Conservation (phyloP, 1,140 invertebrate species). For the Drosophila yakuba region DNA sequence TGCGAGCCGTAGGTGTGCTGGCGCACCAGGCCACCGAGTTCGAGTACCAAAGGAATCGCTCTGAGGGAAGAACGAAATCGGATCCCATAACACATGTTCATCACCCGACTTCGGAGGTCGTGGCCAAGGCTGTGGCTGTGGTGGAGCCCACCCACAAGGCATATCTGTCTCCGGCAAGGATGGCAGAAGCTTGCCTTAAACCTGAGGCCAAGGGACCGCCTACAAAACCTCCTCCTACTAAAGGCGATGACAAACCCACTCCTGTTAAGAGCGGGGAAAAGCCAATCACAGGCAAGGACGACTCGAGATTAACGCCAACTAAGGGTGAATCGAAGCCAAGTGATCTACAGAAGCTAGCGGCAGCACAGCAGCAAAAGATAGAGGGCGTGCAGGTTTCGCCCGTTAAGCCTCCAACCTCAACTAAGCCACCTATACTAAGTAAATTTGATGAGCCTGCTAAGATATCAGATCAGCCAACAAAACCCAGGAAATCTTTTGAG, state of each 20-base stretch:
- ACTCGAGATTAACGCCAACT: slow-evolving; percentile 6
- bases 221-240: slow-evolving; percentile 1
- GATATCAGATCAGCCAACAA: slow-evolving; percentile 13
- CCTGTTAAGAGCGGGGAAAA: slow-evolving; percentile 3
- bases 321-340: slow-evolving; percentile 16
- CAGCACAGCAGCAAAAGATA: slow-evolving; percentile 3
- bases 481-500: slow-evolving; percentile 51
- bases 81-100: slow-evolving; percentile 56
- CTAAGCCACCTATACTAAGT: neutral
- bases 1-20: slow-evolving; percentile 69
- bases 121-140: slow-evolving; percentile 59
- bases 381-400: slow-evolving; percentile 3
- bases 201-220: slow-evolving; percentile 7
- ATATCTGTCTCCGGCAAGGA: slow-evolving; percentile 49
- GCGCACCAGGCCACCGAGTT: slow-evolving; percentile 82
- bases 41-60: slow-evolving; percentile 67
- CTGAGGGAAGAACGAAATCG: slow-evolving; percentile 70
- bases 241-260: slow-evolving; percentile 4
- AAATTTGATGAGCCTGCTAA: neutral
- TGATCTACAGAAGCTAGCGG: slow-evolving; percentile 60
- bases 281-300: slow-evolving; percentile 24
- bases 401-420: neutral
- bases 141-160: slow-evolving; percentile 62
- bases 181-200: neutral
- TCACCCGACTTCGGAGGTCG: slow-evolving; percentile 18